Evolutionary conservation across 2,797 vertebrate genomes (phyloP).

Genomic region (Sphenodon punctatus): DNA sequence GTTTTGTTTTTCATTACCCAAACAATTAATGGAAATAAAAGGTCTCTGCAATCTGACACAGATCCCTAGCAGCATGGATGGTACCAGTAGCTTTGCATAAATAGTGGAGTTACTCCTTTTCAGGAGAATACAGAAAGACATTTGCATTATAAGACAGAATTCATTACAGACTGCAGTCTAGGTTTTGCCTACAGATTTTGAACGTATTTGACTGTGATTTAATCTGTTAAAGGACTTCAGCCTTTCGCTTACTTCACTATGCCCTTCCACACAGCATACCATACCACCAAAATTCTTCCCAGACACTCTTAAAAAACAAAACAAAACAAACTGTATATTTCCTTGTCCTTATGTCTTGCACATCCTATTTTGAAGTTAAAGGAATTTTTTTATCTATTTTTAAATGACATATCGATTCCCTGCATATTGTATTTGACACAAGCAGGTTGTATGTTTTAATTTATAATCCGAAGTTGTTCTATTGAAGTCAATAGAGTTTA

Average conservation of each 20-base stretch:
- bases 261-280: not conserved
- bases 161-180: not conserved
- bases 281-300: not conserved
- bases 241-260: not conserved
- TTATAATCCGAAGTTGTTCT: not conserved
- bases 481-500: not conserved
- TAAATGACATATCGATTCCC: not conserved
- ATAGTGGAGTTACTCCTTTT: not conserved
- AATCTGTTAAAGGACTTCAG: not conserved
- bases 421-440: not conserved
- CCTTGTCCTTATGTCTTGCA: not conserved
- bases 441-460: not conserved
- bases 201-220: not conserved
- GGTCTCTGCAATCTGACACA: slow-evolving; percentile 29
- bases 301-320: too few relatives aligned
- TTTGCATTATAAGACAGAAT: not conserved
- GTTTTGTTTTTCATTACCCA: slow-evolving; percentile 21
- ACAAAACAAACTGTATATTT: not conserved
- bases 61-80: not conserved
- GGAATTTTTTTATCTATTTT: not conserved
- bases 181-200: not conserved
- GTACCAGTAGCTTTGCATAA: not conserved
- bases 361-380: slow-evolving; percentile 20
- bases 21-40: slow-evolving; percentile 5
- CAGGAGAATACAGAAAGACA: not conserved